phyloP scores from a whole-genome alignment of 2,797 vertebrate species.

The Avahi laniger region DNA sequence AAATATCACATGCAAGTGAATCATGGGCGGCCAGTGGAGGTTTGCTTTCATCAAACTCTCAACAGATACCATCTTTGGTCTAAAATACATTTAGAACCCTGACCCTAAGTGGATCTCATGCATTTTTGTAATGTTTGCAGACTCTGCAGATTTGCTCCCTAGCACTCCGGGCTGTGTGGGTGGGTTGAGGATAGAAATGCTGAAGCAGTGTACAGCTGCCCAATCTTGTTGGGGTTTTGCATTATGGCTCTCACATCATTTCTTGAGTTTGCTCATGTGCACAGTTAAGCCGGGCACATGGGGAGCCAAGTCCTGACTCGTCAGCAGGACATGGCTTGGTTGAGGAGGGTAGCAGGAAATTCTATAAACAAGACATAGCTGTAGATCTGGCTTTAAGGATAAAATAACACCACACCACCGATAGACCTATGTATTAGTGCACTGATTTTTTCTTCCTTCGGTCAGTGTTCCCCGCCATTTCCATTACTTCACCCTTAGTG shows the following conservation, averaged over 20 bases:
- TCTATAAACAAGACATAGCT: background rate
- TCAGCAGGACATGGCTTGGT: background rate
- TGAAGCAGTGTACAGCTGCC: background rate
- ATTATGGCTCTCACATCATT: background rate
- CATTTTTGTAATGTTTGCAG: background rate
- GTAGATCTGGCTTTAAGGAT: background rate
- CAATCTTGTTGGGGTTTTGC: conserved; percentile 43
- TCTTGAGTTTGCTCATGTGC: background rate
- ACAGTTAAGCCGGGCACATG: background rate
- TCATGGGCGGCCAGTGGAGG: background rate
- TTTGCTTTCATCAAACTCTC: background rate
- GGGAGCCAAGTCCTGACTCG: conserved; percentile 44
- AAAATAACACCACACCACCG: background rate
- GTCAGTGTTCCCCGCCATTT: background rate
- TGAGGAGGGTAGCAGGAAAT: background rate
- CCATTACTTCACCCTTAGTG: background rate
- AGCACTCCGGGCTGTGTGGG: background rate
- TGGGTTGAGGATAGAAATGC: background rate
- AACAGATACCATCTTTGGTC: background rate
- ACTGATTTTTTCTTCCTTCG: background rate
- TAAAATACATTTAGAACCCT: background rate
- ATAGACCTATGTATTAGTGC: background rate
- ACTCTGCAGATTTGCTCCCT: background rate
- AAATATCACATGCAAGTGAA: background rate
- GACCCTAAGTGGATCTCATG: background rate